These are phyloP conservation scores for Pluvianellus socialis DNA, from an alignment of 2,113 vertebrate genomes.

Conservation along the genomic window DNA sequence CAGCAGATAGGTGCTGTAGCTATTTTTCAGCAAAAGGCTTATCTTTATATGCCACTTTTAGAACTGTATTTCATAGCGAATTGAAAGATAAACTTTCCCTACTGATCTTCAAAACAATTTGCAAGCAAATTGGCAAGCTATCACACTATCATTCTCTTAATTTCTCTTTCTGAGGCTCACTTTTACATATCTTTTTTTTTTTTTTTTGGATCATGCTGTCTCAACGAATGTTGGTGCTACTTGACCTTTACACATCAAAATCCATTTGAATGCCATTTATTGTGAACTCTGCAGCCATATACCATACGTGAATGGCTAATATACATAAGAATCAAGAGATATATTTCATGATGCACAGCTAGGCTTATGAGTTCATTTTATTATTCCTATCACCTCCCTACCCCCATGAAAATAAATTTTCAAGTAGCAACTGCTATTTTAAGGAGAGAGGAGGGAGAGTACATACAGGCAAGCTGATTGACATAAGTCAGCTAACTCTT, in stretches of 20 bases:
- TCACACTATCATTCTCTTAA: not conserved
- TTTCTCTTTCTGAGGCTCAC: not conserved
- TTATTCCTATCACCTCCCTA: constrained; percentile 30
- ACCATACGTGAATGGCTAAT: not conserved
- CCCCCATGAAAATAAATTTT: constrained; percentile 11
- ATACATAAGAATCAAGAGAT: not conserved
- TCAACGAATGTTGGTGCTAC: not conserved
- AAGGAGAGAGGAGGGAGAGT: constrained; percentile 18
- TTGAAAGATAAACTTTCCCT: not conserved
- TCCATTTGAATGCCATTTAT: not conserved
- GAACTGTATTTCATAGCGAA: not conserved
- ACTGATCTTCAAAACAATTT: not conserved
- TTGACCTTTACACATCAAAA: constrained; percentile 60
- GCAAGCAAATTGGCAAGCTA: not conserved
- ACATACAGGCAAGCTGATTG: not conserved
- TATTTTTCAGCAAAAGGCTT: not conserved
- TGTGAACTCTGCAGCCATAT: not conserved
- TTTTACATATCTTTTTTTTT: not conserved
- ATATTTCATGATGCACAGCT: not conserved
- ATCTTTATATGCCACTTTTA: not conserved
- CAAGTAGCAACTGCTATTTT: constrained; percentile 17
- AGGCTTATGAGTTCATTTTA: not conserved
- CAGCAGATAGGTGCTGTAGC: not conserved
- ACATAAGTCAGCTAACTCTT: constrained; percentile 43
- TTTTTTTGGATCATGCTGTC: not conserved